Percentiles rank a stretch among this genome's conserved stretches.
phyloP scores from a whole-genome alignment of 1,140 invertebrate species.

The Platyscapa corneri region DNA sequence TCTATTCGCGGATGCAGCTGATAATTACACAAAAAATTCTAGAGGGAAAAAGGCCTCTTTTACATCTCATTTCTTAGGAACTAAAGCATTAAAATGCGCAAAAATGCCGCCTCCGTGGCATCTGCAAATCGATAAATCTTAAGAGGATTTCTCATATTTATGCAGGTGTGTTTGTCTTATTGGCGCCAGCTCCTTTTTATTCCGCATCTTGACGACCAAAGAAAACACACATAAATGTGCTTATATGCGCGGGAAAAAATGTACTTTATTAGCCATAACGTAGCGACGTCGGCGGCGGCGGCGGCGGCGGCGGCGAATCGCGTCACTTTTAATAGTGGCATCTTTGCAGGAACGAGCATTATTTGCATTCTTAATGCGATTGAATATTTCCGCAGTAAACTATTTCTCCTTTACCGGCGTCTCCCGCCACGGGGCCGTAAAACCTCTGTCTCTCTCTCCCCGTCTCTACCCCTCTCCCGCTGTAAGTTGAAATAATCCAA shows the following conservation, averaged over 20 bases:
- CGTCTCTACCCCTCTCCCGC: too few species aligned
- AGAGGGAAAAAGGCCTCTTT: not conserved
- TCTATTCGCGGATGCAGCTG: too few species aligned
- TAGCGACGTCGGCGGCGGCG: not conserved
- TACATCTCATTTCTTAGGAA: not conserved
- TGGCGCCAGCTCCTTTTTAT: not conserved
- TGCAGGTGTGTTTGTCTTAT: conserved; percentile 4
- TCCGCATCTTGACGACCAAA: not conserved
- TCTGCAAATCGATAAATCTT: conserved; percentile 1
- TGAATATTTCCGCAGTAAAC: not conserved
- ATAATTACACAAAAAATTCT: not conserved
- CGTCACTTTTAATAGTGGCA: not conserved
- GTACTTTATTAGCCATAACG: not conserved
- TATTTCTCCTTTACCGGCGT: not conserved
- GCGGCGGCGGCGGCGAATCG: too few species aligned
- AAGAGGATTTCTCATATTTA: not conserved
- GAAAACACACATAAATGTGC: not conserved
- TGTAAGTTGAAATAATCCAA: too few species aligned
- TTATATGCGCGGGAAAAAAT: not conserved
- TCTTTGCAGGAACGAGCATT: not conserved
- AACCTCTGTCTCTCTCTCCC: too few species aligned
- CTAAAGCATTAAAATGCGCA: not conserved
- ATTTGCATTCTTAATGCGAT: not conserved
- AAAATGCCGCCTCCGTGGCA: not conserved
- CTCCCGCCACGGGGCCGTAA: too few species aligned